Evolutionary conservation across 2,113 vertebrate species (phyloP).

Genomic region (Sinocyclocheilus rhinocerous): DNA sequence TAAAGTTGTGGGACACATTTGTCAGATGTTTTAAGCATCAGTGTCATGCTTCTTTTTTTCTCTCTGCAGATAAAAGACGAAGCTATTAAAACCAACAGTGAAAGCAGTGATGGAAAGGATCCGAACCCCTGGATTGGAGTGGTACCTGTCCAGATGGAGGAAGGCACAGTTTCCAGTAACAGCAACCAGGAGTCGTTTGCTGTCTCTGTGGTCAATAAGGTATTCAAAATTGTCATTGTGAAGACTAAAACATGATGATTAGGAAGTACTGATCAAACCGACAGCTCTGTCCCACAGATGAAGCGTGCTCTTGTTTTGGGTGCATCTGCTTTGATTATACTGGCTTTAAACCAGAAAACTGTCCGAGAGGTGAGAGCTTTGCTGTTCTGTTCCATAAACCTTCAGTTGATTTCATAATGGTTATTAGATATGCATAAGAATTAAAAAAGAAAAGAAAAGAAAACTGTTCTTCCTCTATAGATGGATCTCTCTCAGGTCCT

Average conservation of each 20-base stretch:
- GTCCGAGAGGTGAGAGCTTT: conserved; percentile 81
- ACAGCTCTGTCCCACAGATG: conserved; percentile 77
- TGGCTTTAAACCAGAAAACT: conserved; percentile 90
- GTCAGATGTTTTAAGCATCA: too few species aligned
- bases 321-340: conserved; percentile 89
- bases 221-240: conserved; percentile 44
- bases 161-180: conserved; percentile 64
- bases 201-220: conserved; percentile 81
- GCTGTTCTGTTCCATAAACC: background rate
- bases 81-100: conserved; percentile 55
- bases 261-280: background rate
- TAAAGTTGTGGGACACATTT: too few species aligned
- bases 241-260: background rate
- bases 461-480: conserved; percentile 62
- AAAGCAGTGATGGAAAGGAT: conserved; percentile 25
- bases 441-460: background rate
- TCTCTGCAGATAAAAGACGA: conserved; percentile 75
- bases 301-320: conserved; percentile 90
- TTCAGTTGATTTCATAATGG: background rate
- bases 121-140: conserved; percentile 86
- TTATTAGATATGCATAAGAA: background rate
- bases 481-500: conserved; percentile 90
- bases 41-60: background rate
- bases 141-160: conserved; percentile 83
- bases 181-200: conserved; percentile 85